These are phyloP conservation scores for Sandelia bainsii DNA, from an alignment of 2,797 vertebrate genomes.

Conservation along the genomic window DNA sequence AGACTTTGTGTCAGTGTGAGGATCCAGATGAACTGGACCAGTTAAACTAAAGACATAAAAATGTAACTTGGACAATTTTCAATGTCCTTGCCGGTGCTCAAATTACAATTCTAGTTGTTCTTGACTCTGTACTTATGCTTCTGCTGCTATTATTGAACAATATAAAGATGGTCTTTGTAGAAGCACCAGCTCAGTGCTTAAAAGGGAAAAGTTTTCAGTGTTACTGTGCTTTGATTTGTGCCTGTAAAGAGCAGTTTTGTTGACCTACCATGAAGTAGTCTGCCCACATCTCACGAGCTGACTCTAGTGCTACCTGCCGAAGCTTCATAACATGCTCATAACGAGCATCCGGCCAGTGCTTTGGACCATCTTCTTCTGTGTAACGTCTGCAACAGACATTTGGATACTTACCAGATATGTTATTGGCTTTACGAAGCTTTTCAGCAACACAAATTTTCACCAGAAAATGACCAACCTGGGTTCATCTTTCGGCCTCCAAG, in stretches of 20 bases:
- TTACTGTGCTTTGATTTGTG: slow-evolving; percentile 11
- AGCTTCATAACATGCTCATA: slow-evolving; percentile 94
- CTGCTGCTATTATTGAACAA: slow-evolving; percentile 35
- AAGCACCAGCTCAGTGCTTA: background rate
- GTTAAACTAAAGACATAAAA: slow-evolving; percentile 30
- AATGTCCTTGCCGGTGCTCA: slow-evolving; percentile 19
- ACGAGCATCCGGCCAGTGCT: slow-evolving; percentile 89
- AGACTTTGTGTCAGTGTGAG: slow-evolving; percentile 10
- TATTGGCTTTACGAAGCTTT: background rate
- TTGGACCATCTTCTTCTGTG: slow-evolving; percentile 88
- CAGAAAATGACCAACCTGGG: slow-evolving; percentile 81
- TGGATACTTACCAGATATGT: slow-evolving; percentile 5
- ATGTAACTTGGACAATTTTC: slow-evolving; percentile 31
- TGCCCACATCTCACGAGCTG: slow-evolving; percentile 93
- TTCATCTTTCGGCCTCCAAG: slow-evolving; percentile 91
- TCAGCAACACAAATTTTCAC: background rate
- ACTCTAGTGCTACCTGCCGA: slow-evolving; percentile 90
- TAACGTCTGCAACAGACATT: slow-evolving; percentile 80
- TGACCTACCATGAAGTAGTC: slow-evolving; percentile 92
- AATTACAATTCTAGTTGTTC: slow-evolving; percentile 28
- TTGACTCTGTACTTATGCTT: slow-evolving; percentile 36
- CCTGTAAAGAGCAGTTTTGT: slow-evolving; percentile 9
- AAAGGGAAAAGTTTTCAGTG: slow-evolving; percentile 25
- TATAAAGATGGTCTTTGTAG: background rate
- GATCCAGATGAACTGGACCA: slow-evolving; percentile 31